Base-by-base conservation (phyloP, 2,888 invertebrate genomes). In the Zhengitettix transpicula region DNA sequence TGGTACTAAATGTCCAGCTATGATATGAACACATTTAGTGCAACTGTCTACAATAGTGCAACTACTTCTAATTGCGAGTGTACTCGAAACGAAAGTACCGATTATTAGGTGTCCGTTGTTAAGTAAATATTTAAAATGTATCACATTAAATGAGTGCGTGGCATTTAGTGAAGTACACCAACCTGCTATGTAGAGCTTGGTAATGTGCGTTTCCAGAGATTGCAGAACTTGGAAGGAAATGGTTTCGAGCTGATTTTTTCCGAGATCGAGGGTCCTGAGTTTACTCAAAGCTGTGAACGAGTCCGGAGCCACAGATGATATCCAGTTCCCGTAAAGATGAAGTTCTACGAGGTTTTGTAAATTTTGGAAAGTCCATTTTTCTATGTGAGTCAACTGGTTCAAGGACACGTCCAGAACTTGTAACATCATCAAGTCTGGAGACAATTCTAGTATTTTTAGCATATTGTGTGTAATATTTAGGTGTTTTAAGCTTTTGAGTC, bases 401-500 rank as follows among this genome's bases (percentile, higher is more conserved):
- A 81, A 85, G 52, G 91, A 89, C 61, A 91, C 74, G 72, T 92
- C 91, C 64, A 91, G 78, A 64, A 84, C 81, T 74, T 89, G 85
- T 65, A 94, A 75, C 63, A 83, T 83, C 65, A 47, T n/a, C 12
- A 47, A 14, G 47, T 14, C 12, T n/a, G 47, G n/a, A 47, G n/a
- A 12, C 14, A 14, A 86, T 71, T 89, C 88, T 58, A 91, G 75
- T 65, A 86, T 86, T 69, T 85, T 85, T 61, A 94, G 76, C 64
- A 81, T 81, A 71, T 94, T 94, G 70, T 84, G 85, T 15, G 91
- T 91, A 58, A 93, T 78, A 74, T 94, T 93, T 47, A 94, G 75
- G 59, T 84, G 72, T 72, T 60, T 85, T 78, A 59, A 89, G 77
- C 84, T 80, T 65, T 81, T 81, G 58, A 93, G 75, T 42, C 90